Conservation (phyloP, 2,113 vertebrate species). For the Seriola dumerili region DNA sequence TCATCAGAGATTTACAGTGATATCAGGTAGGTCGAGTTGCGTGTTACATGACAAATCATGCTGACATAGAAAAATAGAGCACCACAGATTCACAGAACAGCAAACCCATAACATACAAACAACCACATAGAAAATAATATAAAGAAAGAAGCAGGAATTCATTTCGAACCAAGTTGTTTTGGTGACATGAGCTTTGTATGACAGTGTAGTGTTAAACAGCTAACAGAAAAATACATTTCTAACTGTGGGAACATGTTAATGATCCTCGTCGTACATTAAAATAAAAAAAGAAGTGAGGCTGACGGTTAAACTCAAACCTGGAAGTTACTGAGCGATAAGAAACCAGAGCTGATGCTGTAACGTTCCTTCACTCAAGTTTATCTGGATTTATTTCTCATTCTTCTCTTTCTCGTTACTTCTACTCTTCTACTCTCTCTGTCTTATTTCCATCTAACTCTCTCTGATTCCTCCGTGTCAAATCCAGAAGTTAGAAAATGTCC, state of each 20-base stretch:
- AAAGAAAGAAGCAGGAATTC: not conserved
- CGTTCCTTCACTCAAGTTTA: too few species aligned
- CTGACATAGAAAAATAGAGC: constrained; percentile 5
- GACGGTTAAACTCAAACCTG: not conserved
- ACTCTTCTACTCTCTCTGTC: too few species aligned
- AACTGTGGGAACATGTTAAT: not conserved
- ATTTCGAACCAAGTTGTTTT: not conserved
- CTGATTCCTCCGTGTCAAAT: too few species aligned
- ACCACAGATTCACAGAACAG: not conserved
- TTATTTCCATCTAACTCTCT: too few species aligned
- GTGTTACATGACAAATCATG: not conserved
- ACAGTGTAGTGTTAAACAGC: constrained; percentile 20
- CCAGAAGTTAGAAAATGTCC: too few species aligned
- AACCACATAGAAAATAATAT: not conserved
- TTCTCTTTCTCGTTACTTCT: too few species aligned
- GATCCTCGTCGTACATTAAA: too few species aligned
- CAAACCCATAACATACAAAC: constrained; percentile 12
- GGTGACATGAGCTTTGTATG: not conserved
- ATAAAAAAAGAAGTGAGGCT: not conserved
- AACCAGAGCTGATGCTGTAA: too few species aligned
- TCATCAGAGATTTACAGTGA: constrained; percentile 21
- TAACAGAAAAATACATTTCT: not conserved
- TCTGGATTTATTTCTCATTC: too few species aligned
- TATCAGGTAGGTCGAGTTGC: constrained; percentile 13
- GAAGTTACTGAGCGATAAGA: not conserved